Evolutionary conservation across 2,797 vertebrate genomes (phyloP), one percentile per base, ranked within the genome.

Genomic region (Microchirus variegatus): DNA sequence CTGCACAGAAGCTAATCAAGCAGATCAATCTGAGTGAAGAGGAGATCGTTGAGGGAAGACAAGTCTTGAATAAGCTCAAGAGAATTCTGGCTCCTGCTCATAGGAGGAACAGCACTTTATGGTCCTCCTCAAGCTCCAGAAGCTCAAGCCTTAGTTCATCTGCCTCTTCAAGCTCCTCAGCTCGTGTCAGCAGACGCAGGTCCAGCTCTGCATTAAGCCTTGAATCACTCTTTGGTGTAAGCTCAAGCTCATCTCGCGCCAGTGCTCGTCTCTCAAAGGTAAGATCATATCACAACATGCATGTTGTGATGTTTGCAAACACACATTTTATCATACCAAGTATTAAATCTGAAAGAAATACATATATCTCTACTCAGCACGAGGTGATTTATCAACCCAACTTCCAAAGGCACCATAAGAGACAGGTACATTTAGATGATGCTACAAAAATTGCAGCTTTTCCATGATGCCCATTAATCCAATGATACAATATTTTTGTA

Each of bases 1-100:
- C 92, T 69, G 90, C 91, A 75, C 85, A 92, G 51, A 94, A 90
- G 81, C 82, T 95, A 54, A 75, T 91, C n/a, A 82, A 85, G 18
- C 77, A 89, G 26, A 87, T 89, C 17, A 84, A 63, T 4, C 49
- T 85, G 61, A 80, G 50, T 11, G 75, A 86, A 36, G 85, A 73
- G 0, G 83, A 89, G n/a, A 62, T 86, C 8, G 10, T 68, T 1
- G 70, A 87, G 6, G 74, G 48, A 66, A 78, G 40, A 45, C 71
- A 77, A 12, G 68, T 92, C 47, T 61, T 92, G 77, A 69, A 72
- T 73, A 95, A 94, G 70, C 79, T 94, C 63, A 93, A 83, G 62
- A 91, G 88, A 78, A 92, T 95, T 63, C 78, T 95, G 58, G 55
- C 50, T 48, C 55, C 80, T 64, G 67, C 59, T 67, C 36, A 10